Base-by-base conservation (phyloP, 1,140 invertebrate species). In the Drosophila ambigua region DNA sequence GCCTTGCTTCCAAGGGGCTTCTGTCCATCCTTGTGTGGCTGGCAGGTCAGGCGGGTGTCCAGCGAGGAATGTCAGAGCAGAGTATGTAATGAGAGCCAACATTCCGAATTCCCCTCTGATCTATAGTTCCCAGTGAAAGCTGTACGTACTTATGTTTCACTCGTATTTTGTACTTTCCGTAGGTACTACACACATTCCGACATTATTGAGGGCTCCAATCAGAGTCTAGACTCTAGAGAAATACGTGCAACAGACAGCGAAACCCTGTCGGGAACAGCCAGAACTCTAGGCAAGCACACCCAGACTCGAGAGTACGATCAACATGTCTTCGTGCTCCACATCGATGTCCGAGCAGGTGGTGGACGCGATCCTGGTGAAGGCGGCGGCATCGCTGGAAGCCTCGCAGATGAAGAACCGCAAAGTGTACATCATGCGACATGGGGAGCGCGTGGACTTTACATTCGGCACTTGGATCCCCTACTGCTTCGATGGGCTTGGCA, bases 361-460 rank as follows among this genome's bases (percentile, higher is more conserved):
- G 2, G 83, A 87, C 23, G 88, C 84, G 26, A 91, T 91, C 7
- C 75, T 90, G 75, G 90, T 91, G 26, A 85, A 91, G 28, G 89
- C 90, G 6, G 66, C 67, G 4, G n/a, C 48, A 2, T 53, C 76
- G 4, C 49, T 72, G 35, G 61, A 84, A 31, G 51, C 48, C 23
- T 50, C 45, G 28, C 71, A 73, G n/a, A 50, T 60, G 13, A 77
- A 74, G 26, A 90, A 87, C 53, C 75, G 95, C 35, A 93, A 95
- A 78, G 92, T 85, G 20, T 96, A 96, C 85, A 94, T 98, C 24
- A 95, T 97, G 92, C 93, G 98, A 1, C 90, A 91, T 58, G 90
- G 89, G 9, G 97, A 98, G 92, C 93, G 98, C 31, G 95, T 98
- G 2, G 97, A 99, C 92, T 98, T 98, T 79, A 97, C 97, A 0